Evolutionary conservation across 2,888 invertebrate genomes (phyloP).

Genomic region (Brenthis hecate): DNA sequence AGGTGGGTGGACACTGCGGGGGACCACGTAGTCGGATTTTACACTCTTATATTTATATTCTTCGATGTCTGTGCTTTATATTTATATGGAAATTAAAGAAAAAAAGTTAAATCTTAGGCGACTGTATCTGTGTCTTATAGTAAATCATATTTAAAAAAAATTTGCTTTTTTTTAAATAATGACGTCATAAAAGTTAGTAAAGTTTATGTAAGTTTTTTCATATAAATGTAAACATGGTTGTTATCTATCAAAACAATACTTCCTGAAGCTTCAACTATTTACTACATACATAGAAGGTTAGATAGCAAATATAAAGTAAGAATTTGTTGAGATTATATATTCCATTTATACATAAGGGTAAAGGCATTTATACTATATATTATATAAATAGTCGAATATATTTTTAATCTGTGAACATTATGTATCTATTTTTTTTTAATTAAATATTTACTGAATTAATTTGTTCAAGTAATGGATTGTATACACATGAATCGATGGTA

Average conservation of each 20-base stretch:
- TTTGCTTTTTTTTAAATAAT: too few relatives aligned
- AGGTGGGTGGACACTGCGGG: conserved; percentile 41
- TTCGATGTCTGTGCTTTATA: conserved; percentile 10
- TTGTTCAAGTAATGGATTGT: too few relatives aligned
- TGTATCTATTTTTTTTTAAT: background rate
- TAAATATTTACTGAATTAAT: background rate
- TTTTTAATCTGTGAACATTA: background rate
- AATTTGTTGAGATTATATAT: conserved; percentile 2
- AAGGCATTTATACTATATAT: conserved; percentile 10
- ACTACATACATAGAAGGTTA: conserved; percentile 4
- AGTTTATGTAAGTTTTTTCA: background rate
- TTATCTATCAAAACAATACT: conserved; percentile 22
- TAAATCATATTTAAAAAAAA: background rate
- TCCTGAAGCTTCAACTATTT: conserved; percentile 22
- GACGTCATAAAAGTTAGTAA: background rate
- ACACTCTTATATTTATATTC: conserved; percentile 20
- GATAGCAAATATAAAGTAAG: conserved; percentile 8
- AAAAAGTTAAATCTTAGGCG: background rate
- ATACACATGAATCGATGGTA: too few relatives aligned
- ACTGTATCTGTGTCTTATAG: background rate
- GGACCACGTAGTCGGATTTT: conserved; percentile 54
- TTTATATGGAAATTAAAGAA: conserved; percentile 8
- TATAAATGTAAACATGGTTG: conserved; percentile 22
- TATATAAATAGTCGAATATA: background rate
- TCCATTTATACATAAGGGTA: conserved; percentile 17